phyloP scores from a whole-genome alignment of 2,888 invertebrate species.

The Papilio gigon region DNA sequence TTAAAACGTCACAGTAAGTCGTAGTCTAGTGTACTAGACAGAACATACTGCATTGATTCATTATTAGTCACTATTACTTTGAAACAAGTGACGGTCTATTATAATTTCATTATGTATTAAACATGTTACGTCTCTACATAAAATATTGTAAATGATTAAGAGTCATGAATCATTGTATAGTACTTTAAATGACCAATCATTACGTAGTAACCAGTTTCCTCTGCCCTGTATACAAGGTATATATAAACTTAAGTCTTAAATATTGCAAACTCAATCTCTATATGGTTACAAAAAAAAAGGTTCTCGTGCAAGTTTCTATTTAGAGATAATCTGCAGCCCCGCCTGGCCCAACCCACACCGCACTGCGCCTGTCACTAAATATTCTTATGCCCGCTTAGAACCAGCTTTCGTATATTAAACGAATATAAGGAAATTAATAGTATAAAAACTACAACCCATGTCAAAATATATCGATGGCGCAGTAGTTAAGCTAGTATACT shows the following conservation, averaged over 20 bases:
- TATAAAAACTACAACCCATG: neutral
- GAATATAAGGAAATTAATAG: neutral
- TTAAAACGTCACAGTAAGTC: neutral
- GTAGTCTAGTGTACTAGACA: neutral
- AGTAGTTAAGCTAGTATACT: neutral
- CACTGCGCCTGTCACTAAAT: conserved; percentile 14
- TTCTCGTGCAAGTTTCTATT: conserved; percentile 39
- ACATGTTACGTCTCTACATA: neutral
- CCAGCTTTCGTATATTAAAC: neutral
- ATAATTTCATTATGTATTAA: neutral
- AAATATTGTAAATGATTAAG: neutral
- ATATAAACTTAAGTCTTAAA: neutral
- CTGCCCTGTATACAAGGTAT: neutral
- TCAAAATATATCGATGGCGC: neutral
- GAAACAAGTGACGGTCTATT: neutral
- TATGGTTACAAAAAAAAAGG: conserved; percentile 38
- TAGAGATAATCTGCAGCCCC: conserved; percentile 33
- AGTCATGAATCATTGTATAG: neutral
- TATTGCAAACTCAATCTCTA: conserved; percentile 3
- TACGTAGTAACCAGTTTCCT: conserved; percentile 5
- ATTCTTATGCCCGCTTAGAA: neutral
- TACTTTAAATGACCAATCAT: conserved; percentile 8
- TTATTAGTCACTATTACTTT: neutral
- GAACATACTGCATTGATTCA: neutral
- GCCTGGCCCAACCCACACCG: conserved; percentile 27